phyloP scores from a whole-genome alignment of 2,797 vertebrate species.

The Peromyscus eremicus region DNA sequence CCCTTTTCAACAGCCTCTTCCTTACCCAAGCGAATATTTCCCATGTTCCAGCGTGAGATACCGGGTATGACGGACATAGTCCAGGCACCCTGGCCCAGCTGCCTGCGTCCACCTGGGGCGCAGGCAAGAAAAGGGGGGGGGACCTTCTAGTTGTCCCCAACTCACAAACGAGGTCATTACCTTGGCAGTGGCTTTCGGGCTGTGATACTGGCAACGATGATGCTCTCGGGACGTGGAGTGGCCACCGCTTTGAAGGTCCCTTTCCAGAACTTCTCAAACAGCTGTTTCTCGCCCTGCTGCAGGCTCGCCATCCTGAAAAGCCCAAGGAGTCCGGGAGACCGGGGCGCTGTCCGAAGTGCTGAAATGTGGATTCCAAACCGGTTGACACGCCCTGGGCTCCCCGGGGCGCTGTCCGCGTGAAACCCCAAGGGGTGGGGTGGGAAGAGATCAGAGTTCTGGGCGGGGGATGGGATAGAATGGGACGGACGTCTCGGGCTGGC shows the following conservation, averaged over 20 bases:
- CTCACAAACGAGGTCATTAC: slow-evolving; percentile 87
- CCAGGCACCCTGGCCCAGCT: slow-evolving; percentile 45
- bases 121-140: slow-evolving; percentile 55
- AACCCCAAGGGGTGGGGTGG: slow-evolving; percentile 49
- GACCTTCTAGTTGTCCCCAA: not conserved
- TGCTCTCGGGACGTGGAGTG: slow-evolving; percentile 95
- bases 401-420: not conserved
- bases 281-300: slow-evolving; percentile 95
- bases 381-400: not conserved
- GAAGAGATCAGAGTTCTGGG: slow-evolving; percentile 62
- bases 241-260: slow-evolving; percentile 98
- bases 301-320: slow-evolving; percentile 86
- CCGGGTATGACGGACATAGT: not conserved
- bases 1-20: slow-evolving; percentile 33
- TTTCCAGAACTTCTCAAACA: slow-evolving; percentile 99
- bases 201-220: slow-evolving; percentile 97
- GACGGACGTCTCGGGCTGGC: slow-evolving; percentile 34
- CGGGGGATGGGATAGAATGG: slow-evolving; percentile 62
- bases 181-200: slow-evolving; percentile 91
- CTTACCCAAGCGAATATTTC: slow-evolving; percentile 55
- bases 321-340: slow-evolving; percentile 49
- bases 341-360: slow-evolving; percentile 87
- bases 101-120: slow-evolving; percentile 16
- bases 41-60: slow-evolving; percentile 62
- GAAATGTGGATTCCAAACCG: slow-evolving; percentile 76